Evolutionary conservation across 30 jellyfish, hydroid and myxozoan species (phyloP).

Genomic region (Nemopilema nomurai): DNA sequence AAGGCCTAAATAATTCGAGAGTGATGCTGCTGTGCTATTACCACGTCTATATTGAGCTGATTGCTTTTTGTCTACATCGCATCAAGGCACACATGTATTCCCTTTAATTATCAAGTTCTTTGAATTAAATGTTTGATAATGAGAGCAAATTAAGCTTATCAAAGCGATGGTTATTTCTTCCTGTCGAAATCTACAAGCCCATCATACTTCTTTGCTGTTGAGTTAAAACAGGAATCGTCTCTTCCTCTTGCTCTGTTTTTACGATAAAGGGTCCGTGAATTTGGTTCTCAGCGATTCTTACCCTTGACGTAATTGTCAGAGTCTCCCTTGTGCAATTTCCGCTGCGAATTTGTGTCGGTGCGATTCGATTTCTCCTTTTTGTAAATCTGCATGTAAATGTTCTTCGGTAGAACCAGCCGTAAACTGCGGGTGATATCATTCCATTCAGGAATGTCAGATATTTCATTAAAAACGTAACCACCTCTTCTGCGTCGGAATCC

Average conservation of each 20-base stretch:
- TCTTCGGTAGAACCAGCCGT: constrained; percentile 53
- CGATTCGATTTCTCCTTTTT: neutral
- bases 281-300: neutral
- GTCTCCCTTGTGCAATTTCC: neutral
- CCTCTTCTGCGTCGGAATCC: constrained; percentile 61
- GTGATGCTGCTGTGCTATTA: too few species aligned
- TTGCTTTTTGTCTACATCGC: too few species aligned
- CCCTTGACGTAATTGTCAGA: neutral
- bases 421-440: constrained; percentile 72
- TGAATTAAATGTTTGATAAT: too few species aligned
- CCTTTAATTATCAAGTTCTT: too few species aligned
- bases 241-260: too few species aligned
- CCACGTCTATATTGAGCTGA: too few species aligned
- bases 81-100: too few species aligned
- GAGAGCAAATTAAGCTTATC: neutral
- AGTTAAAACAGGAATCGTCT: too few species aligned
- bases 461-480: constrained; percentile 62
- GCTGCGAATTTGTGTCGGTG: neutral
- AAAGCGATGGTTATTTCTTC: neutral
- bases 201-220: too few species aligned
- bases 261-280: neutral
- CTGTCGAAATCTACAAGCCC: too few species aligned
- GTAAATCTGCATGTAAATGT: neutral
- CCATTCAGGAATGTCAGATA: constrained; percentile 82
- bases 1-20: too few species aligned